Percentiles rank a stretch among this genome's conserved stretches.
These are phyloP conservation scores for Ceyx margarethae DNA, from an alignment of 2,113 vertebrate species.

Conservation along the genomic window DNA sequence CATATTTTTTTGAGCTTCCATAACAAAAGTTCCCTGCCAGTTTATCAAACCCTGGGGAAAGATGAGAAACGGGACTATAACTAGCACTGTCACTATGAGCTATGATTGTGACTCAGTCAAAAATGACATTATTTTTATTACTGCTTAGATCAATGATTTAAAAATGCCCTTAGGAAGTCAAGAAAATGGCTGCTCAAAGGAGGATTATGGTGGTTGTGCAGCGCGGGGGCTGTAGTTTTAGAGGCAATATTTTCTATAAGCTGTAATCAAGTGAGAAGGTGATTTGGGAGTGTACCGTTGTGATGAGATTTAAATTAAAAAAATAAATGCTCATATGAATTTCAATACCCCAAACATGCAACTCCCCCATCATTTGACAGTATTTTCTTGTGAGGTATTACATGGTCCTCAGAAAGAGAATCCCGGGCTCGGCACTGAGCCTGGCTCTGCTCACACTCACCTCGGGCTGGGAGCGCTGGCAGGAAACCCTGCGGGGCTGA, in stretches of 20 bases:
- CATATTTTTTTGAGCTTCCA: background rate
- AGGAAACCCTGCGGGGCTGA: background rate
- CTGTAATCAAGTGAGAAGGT: background rate
- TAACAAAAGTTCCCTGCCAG: background rate
- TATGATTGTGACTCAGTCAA: background rate
- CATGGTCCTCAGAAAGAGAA: background rate
- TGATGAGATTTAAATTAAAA: background rate
- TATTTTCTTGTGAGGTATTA: background rate
- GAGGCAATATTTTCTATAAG: background rate
- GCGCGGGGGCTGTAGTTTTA: background rate
- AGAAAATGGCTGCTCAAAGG: background rate
- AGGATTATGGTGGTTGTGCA: background rate
- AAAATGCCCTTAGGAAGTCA: background rate
- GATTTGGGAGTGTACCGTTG: background rate
- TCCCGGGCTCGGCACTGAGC: background rate
- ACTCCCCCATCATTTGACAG: background rate
- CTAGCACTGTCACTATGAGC: background rate
- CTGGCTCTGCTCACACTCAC: constrained; percentile 40
- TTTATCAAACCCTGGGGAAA: background rate
- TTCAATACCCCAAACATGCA: background rate
- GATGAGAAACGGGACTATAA: background rate
- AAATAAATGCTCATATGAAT: background rate
- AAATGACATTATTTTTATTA: background rate
- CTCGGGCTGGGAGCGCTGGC: background rate
- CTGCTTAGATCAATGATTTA: background rate